Evolutionary conservation across 2,888 invertebrate species (phyloP).

Genomic region (Rotaria magnacalcarata): DNA sequence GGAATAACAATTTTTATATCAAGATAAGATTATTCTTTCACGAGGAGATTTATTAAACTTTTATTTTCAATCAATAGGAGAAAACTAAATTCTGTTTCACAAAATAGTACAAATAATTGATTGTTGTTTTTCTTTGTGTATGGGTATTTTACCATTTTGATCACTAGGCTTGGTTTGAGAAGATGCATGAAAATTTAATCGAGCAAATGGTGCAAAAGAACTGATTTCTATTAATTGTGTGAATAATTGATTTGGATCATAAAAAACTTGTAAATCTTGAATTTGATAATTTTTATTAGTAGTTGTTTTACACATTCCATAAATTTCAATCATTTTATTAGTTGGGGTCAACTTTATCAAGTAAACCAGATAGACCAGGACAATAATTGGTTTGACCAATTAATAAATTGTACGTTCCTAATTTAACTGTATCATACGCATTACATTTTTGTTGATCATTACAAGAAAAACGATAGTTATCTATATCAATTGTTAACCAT

Average conservation of each 20-base stretch:
- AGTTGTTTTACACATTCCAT: background rate
- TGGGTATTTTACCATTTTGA: too few species aligned
- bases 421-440: constrained; percentile 48
- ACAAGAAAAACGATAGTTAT: constrained; percentile 48
- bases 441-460: constrained; percentile 49
- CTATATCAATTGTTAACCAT: constrained; percentile 48
- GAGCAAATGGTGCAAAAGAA: background rate
- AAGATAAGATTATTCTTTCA: too few species aligned
- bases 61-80: too few species aligned
- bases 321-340: constrained; percentile 17
- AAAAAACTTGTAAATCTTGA: constrained; percentile 34
- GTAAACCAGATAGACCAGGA: background rate
- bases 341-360: constrained; percentile 23
- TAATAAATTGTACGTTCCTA: constrained; percentile 53
- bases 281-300: background rate
- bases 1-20: too few species aligned
- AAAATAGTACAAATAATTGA: too few species aligned
- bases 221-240: background rate
- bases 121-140: too few species aligned
- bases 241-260: constrained; percentile 33
- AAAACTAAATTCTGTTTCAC: too few species aligned
- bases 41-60: too few species aligned
- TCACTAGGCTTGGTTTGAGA: too few species aligned
- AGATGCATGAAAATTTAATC: too few species aligned
- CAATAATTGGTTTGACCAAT: constrained; percentile 47